Evolutionary conservation across 2,113 vertebrate species (phyloP), one percentile per base, ranked within the genome.

Genomic region (Antigone vipio): DNA sequence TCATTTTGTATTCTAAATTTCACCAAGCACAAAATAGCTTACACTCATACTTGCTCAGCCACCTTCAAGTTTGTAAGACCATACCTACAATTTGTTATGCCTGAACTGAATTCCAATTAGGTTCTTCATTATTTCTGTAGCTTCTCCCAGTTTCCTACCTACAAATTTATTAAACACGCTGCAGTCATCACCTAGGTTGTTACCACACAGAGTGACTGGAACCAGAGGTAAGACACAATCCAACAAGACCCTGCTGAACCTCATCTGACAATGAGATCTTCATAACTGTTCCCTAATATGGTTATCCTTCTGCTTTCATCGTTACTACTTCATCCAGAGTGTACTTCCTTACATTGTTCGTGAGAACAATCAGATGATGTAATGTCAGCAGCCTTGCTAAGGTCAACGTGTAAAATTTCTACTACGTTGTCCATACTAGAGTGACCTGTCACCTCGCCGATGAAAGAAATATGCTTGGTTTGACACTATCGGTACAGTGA

Each of bases 401-500:
- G 80, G 66, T 22, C 69, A 71, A 22, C 0, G 0, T 12, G 23
- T 12, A 15, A 58, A 84, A 11, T 6, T 16, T 18, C n/a, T 62
- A n/a, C 67, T 13, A 40, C 71, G 12, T 9, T 78, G 29, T 44
- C 15, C 56, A 38, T 11, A 15, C 32, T 3, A 29, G 22, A 80
- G 24, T 16, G 45, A 73, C 29, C 38, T 4, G 7, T 45, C 6
- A 11, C 38, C 21, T 40, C 0, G 0, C 2, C 0, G 0, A 62
- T 8, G 6, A 82, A 67, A 47, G 13, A 72, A 82, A 76, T 11
- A 40, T 0, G 1, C 10, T 49, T 71, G 11, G 15, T 69, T 56
- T 73, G 73, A 76, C 35, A 35, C 21, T 40, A 7, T 7, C 26
- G 53, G 23, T 17, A 23, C 13, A 53, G 7, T 4, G 35, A 35